Evolutionary conservation across 2,797 vertebrate genomes (phyloP).

Genomic region (Enteromius paludinosus): DNA sequence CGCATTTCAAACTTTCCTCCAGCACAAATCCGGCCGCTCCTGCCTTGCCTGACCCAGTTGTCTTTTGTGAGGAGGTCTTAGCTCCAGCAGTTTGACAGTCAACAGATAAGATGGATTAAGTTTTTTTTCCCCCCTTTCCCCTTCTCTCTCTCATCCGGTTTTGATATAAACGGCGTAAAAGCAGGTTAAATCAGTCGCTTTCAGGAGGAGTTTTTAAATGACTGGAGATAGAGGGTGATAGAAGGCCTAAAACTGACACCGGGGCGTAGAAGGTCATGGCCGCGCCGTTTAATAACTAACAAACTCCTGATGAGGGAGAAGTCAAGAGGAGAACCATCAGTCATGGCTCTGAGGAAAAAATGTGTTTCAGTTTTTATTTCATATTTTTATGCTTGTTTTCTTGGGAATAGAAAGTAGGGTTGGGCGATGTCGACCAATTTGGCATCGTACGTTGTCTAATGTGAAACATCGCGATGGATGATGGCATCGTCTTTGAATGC

Average conservation of each 20-base stretch:
- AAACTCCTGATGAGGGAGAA: conserved; percentile 67
- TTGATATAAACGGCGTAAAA: conserved; percentile 86
- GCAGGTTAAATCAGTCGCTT: conserved; percentile 86
- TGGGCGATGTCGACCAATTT: too few species aligned
- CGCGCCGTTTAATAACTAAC: conserved; percentile 69
- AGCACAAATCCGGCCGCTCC: conserved; percentile 75
- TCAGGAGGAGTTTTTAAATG: conserved; percentile 86
- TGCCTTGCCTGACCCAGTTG: conserved; percentile 84
- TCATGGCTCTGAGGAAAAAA: background rate
- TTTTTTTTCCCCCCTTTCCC: conserved; percentile 64
- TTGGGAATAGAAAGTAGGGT: background rate
- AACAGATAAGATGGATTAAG: conserved; percentile 91
- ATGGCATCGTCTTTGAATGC: too few species aligned
- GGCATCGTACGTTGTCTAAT: too few species aligned
- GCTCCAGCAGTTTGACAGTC: conserved; percentile 87
- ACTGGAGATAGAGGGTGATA: conserved; percentile 83
- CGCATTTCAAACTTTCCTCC: conserved; percentile 79
- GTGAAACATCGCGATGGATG: too few species aligned
- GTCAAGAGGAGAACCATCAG: conserved; percentile 30
- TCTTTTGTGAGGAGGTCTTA: conserved; percentile 89
- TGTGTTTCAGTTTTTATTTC: background rate
- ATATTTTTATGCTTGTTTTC: background rate
- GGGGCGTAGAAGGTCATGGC: conserved; percentile 80
- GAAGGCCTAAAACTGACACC: conserved; percentile 80
- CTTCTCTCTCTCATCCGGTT: conserved; percentile 79